Base-by-base conservation (phyloP, 2,797 vertebrate species). In the Sus cebifrons region DNA sequence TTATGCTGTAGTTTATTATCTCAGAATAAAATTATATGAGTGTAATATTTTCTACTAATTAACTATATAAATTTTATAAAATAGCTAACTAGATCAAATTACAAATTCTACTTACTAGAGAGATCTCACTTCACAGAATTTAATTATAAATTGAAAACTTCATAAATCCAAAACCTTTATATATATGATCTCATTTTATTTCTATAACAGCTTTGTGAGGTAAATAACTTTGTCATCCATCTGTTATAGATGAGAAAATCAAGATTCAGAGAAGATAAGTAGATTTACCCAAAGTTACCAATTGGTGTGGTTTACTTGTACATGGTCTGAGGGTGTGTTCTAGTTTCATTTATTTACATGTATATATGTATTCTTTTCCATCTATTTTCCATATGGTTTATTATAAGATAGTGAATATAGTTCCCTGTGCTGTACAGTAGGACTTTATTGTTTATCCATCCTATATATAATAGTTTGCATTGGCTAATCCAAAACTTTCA, bases 61-160 rank as follows among this genome's bases (percentile, higher is more conserved):
- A 15, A 13, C 11, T 40, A 27, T 71, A 21, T 65, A 89, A 18
- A 16, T 32, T 92, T 88, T 82, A 60, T 54, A 65, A 60, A 77
- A 68, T 23, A 85, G 36, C 40, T 60, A 6, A 92, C 14, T 44
- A 67, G 21, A 71, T 67, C 10, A 87, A 94, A 87, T 65, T 20
- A 40, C 3, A 89, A 52, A 29, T 94, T 79, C 29, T 86, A 73
- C 29, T 73, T 90, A 78, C 13, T 70, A 70, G 65, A 95, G 77
- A 81, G 6, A 83, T 93, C 49, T 5, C 2, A 89, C 13, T 89
- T 58, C 6, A 67, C 18, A 67, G 36, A 56, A 70, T 82, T 58
- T 70, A 82, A 77, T 89, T 70, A 68, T 21, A 32, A 32, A 32
- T n/a, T 12, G 36, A 81, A 83, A 3, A 60, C 2, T 68, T 90